Evolutionary conservation across 2,888 invertebrate genomes (phyloP), one percentile per base, ranked within the genome.

Genomic region (Pammene aurita): DNA sequence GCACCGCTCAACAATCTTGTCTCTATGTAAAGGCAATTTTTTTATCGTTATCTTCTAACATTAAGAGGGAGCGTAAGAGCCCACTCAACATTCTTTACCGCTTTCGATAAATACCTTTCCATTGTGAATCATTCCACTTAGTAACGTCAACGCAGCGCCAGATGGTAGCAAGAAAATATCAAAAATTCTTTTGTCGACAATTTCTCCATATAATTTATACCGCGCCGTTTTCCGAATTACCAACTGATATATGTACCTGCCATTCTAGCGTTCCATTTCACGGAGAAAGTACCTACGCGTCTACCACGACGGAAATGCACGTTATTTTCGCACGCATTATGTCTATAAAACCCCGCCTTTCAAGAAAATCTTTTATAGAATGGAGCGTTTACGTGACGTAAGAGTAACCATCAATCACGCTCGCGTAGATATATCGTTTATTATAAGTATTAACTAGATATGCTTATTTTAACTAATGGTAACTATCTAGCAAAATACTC

Each of bases 261-360:
- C 65, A 65, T 69, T 54, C 69, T 64, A 55, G 64, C 69, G 65
- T 60, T 65, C 65, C 69, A 65, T 65, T 69, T 69, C 60, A 58
- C 69, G 65, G 69, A 65, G 69, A 69, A 69, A 69, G 69, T 69
- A 65, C 65, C 64, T 65, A 69, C 63, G 68, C 68, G 63, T 55
- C 65, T 69, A 69, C 60, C 65, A 58, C 63, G 58, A 60, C 58
- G 48, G 69, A 69, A 65, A 69, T 65, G 65, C 69, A 65, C 69
- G 69, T 69, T 69, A 69, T 69, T 69, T 69, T 69, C 64, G 65
- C 65, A 69, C 69, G 69, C 69, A 60, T 69, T 69, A 69, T 60
- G 65, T 55, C 60, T 65, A 69, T 69, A 65, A 69, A 69, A 69
- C 65, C 57, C 52, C 65, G 69, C 69, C 69, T 69, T 69, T 69